Percentiles rank a stretch among this genome's conserved stretches.
phyloP scores from a whole-genome alignment of 2,888 invertebrate species.

The Argyra leucocephala region DNA sequence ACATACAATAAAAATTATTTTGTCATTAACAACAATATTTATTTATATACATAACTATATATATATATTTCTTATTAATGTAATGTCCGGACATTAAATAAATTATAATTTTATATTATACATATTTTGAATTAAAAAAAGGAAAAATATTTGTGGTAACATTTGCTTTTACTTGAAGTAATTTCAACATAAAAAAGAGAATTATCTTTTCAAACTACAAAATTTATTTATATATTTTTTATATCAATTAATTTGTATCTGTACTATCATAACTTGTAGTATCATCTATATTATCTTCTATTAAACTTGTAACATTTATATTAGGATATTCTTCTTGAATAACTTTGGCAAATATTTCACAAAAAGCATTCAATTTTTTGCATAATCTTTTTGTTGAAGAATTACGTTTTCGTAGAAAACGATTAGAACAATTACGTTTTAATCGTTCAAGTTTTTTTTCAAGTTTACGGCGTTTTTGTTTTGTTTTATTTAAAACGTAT shows the following conservation, averaged over 20 bases:
- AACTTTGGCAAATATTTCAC: slow-evolving; percentile 32
- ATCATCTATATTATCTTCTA: neutral
- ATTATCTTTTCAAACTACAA: too few species aligned
- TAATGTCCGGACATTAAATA: too few species aligned
- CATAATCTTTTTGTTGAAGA: slow-evolving; percentile 36
- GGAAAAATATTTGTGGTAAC: too few species aligned
- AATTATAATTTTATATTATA: too few species aligned
- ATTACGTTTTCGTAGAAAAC: too few species aligned
- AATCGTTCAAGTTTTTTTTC: slow-evolving; percentile 28
- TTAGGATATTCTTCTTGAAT: slow-evolving; percentile 31
- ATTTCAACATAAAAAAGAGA: too few species aligned
- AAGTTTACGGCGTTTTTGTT: slow-evolving; percentile 20
- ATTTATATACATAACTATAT: too few species aligned
- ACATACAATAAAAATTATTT: too few species aligned
- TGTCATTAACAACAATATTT: too few species aligned
- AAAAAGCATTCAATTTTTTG: slow-evolving; percentile 31
- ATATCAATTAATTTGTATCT: neutral
- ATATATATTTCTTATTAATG: too few species aligned
- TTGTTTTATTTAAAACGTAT: neutral
- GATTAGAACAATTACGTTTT: slow-evolving; percentile 30
- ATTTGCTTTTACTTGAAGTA: too few species aligned
- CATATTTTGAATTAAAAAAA: too few species aligned
- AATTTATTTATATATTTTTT: neutral
- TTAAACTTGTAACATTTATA: slow-evolving; percentile 25
- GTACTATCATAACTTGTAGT: neutral